Evolutionary conservation across 1,140 invertebrate genomes (phyloP).

Genomic region (Agrilus planipennis): DNA sequence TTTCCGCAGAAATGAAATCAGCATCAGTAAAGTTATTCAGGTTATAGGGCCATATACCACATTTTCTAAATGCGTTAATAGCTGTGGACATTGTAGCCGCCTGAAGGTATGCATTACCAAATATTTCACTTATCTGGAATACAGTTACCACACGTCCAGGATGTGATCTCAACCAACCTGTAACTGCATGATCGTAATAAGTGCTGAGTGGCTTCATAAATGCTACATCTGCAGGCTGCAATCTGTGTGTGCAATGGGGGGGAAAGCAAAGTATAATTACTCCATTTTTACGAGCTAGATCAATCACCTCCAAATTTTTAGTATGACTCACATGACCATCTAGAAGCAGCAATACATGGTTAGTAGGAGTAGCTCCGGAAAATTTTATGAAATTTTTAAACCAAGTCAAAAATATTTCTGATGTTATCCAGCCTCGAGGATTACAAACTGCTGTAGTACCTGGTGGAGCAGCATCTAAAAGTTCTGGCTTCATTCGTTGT

Average conservation of each 20-base stretch:
- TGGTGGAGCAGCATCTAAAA: constrained; percentile 16
- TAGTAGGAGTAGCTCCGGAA: constrained; percentile 13
- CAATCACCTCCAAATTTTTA: constrained; percentile 19
- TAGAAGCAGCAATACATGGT: constrained; percentile 19
- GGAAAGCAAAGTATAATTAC: constrained; percentile 26
- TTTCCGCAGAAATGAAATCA: constrained; percentile 11
- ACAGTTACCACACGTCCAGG: constrained; percentile 19
- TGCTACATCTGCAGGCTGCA: constrained; percentile 32
- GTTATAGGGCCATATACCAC: constrained; percentile 15
- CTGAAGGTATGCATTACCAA: constrained; percentile 16
- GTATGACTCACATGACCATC: constrained; percentile 20
- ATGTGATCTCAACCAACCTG: constrained; percentile 19
- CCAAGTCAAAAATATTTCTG: constrained; percentile 17
- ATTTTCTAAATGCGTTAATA: constrained; percentile 15
- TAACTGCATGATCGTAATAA: constrained; percentile 33
- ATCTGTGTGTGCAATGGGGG: constrained; percentile 29
- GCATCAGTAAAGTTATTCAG: constrained; percentile 13
- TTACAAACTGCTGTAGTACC: constrained; percentile 3
- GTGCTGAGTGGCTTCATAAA: constrained; percentile 28
- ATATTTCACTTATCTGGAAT: constrained; percentile 17
- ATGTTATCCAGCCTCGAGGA: constrained; percentile 14
- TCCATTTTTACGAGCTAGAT: constrained; percentile 22
- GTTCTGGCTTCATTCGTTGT: constrained; percentile 16
- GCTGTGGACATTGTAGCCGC: constrained; percentile 17
- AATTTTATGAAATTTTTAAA: constrained; percentile 18